Conservation (phyloP, 2,888 invertebrate genomes). For the Drosophila dives region DNA sequence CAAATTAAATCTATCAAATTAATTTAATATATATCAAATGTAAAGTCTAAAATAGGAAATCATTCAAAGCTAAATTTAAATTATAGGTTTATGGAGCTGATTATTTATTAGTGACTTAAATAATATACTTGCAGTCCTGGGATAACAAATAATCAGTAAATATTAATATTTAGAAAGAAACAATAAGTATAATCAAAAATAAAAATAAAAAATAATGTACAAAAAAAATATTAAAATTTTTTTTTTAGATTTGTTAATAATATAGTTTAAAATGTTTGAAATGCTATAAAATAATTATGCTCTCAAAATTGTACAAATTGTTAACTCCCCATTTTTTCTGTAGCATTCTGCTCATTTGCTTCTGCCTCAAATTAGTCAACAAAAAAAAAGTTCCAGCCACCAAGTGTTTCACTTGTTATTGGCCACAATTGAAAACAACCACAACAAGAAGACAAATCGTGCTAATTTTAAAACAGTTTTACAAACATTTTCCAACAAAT, state of each 20-base stretch:
- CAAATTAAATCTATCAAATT: neutral
- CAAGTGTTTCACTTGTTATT: conserved; percentile 27
- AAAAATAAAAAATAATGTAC: neutral
- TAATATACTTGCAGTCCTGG: no score
- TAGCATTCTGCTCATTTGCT: neutral
- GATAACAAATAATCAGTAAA: neutral
- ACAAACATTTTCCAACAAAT: conserved; percentile 42
- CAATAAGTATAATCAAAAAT: no score
- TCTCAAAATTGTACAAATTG: neutral
- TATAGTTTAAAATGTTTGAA: neutral
- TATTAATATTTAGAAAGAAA: neutral
- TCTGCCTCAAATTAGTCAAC: neutral
- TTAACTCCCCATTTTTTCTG: neutral
- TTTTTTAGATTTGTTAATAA: neutral
- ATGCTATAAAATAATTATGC: neutral
- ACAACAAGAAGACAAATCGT: conserved; percentile 51
- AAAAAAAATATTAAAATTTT: neutral
- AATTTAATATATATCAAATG: neutral
- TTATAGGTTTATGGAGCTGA: no score
- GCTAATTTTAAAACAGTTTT: conserved; percentile 65
- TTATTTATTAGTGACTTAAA: no score
- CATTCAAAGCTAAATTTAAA: no score
- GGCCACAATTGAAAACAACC: conserved; percentile 20
- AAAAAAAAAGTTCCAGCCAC: neutral
- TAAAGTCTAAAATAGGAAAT: neutral